Evolutionary conservation across 2,888 invertebrate genomes (phyloP).

Genomic region (Halocaridina rubra): DNA sequence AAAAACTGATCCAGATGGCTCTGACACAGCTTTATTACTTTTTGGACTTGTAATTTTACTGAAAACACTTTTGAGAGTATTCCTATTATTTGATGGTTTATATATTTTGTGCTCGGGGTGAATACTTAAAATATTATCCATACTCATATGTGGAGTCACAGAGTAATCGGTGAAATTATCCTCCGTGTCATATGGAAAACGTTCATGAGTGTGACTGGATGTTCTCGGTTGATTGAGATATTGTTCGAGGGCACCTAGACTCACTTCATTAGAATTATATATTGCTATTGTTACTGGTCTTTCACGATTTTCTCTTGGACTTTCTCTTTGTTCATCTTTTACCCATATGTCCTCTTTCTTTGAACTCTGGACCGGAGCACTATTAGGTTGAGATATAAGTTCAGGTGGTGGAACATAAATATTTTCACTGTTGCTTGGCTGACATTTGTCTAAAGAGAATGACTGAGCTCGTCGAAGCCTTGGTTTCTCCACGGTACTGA

Average conservation of each 20-base stretch:
- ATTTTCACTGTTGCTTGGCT: conserved; percentile 17
- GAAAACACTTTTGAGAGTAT: conserved; percentile 46
- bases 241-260: conserved; percentile 35
- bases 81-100: conserved; percentile 51
- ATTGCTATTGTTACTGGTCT: conserved; percentile 59
- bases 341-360: conserved; percentile 26
- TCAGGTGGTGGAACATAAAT: conserved; percentile 8
- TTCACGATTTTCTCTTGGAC: conserved; percentile 23
- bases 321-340: neutral
- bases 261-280: conserved; percentile 37
- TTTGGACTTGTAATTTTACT: conserved; percentile 47
- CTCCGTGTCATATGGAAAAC: conserved; percentile 64
- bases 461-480: conserved; percentile 65
- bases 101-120: conserved; percentile 87
- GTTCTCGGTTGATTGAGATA: conserved; percentile 28
- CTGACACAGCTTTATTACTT: conserved; percentile 18
- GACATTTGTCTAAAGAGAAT: conserved; percentile 64
- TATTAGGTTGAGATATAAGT: conserved; percentile 7
- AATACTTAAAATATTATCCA: conserved; percentile 72
- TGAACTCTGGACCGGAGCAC: neutral
- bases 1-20: conserved; percentile 41
- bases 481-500: conserved; percentile 14
- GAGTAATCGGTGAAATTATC: conserved; percentile 68
- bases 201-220: neutral
- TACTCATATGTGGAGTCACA: conserved; percentile 69